Conservation (phyloP, 2,888 invertebrate genomes). For the Melanophora roralis region DNA sequence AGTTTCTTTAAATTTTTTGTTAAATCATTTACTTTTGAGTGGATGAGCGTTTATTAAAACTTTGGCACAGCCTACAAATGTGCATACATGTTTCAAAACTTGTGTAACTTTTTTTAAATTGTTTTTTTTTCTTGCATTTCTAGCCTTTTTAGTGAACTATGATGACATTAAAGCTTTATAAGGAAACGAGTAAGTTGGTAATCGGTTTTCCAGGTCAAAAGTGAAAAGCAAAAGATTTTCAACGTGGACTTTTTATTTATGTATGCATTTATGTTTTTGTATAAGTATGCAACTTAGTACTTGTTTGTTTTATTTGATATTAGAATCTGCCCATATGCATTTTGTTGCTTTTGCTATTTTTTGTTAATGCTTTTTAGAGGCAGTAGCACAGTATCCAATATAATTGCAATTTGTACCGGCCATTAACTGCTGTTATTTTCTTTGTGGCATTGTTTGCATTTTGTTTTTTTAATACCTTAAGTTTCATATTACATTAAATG, state of each 20-base stretch:
- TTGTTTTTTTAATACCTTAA: slow-evolving; percentile 25
- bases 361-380: slow-evolving; percentile 2
- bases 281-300: slow-evolving; percentile 27
- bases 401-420: slow-evolving; percentile 44
- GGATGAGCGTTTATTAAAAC: no score
- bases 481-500: slow-evolving; percentile 46
- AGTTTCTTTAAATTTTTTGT: no score
- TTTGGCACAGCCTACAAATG: no score
- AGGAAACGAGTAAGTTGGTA: slow-evolving; percentile 19
- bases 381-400: not conserved
- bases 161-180: slow-evolving; percentile 36
- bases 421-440: slow-evolving; percentile 41
- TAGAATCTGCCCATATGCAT: not conserved
- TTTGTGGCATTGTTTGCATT: not conserved
- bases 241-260: not conserved
- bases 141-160: slow-evolving; percentile 32
- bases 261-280: no score
- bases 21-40: no score
- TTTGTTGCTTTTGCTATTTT: not conserved
- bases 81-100: no score
- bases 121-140: not conserved
- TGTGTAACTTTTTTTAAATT: no score
- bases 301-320: slow-evolving; percentile 39
- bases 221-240: slow-evolving; percentile 3
- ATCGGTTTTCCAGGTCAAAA: slow-evolving; percentile 59